phyloP scores from a whole-genome alignment of 2,113 vertebrate species.

The Ahaetulla prasina region DNA sequence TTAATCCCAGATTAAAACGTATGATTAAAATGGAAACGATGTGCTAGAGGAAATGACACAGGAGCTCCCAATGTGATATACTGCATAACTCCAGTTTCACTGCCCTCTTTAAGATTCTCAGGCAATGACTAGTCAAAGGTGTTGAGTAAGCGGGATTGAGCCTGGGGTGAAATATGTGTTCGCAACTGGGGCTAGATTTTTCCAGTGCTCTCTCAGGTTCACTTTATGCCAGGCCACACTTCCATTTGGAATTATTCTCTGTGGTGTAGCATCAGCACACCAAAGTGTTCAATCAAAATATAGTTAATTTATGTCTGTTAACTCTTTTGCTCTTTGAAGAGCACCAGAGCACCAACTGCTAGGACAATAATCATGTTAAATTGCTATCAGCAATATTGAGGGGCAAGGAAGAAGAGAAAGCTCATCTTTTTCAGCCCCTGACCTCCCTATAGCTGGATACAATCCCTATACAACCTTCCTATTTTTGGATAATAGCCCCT shows the following conservation, averaged over 20 bases:
- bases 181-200: background rate
- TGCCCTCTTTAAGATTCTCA: background rate
- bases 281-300: slow-evolving; percentile 1
- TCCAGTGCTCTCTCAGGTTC: background rate
- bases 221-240: background rate
- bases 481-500: background rate
- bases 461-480: background rate
- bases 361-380: background rate
- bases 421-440: background rate
- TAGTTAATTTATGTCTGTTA: background rate
- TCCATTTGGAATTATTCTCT: background rate
- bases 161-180: background rate
- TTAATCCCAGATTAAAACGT: background rate
- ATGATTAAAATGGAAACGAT: background rate
- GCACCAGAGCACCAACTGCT: background rate
- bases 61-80: background rate
- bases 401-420: background rate
- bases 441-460: background rate
- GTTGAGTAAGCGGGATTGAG: background rate
- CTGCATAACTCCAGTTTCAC: background rate
- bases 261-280: background rate
- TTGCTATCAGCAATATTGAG: background rate
- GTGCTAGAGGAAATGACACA: background rate
- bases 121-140: background rate
- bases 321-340: background rate